Conservation (phyloP, 2,797 vertebrate species). For the Carapus acus region DNA sequence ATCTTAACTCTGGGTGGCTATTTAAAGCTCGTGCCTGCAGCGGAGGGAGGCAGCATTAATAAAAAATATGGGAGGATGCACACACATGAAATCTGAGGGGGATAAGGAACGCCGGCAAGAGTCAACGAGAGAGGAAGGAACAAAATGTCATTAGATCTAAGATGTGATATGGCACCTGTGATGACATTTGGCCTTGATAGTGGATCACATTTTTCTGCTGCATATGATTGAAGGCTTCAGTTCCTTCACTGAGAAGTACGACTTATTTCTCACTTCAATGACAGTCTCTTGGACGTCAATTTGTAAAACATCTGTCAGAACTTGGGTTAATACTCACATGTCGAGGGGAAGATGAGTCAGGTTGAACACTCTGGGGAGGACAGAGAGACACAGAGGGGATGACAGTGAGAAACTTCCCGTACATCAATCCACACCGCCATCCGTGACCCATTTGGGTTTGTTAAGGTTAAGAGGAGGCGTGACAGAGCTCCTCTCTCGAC, state of each 20-base stretch:
- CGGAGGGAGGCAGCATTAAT: slow-evolving; percentile 63
- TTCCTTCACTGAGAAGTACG: background rate
- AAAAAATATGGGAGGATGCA: slow-evolving; percentile 51
- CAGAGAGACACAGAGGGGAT: slow-evolving; percentile 3
- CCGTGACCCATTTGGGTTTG: background rate
- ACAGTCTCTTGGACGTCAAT: too few relatives aligned
- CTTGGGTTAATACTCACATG: slow-evolving; percentile 80
- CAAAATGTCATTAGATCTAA: slow-evolving; percentile 6
- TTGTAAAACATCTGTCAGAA: too few relatives aligned
- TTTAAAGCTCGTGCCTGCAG: slow-evolving; percentile 64
- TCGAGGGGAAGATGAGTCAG: slow-evolving; percentile 96
- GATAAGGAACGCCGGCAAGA: slow-evolving; percentile 18
- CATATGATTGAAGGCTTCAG: background rate
- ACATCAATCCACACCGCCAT: background rate
- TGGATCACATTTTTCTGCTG: background rate
- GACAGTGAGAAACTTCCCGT: background rate
- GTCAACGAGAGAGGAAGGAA: slow-evolving; percentile 13
- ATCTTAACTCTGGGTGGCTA: slow-evolving; percentile 55
- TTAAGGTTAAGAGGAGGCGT: background rate
- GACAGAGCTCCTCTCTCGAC: too few relatives aligned
- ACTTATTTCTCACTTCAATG: too few relatives aligned
- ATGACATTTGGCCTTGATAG: background rate
- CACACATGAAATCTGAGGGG: slow-evolving; percentile 17
- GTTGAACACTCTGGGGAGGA: slow-evolving; percentile 89
- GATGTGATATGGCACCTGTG: slow-evolving; percentile 7